Evolutionary conservation across 2,797 vertebrate genomes (phyloP), one percentile per base, ranked within the genome.

Genomic region (Gobionotothen gibberifrons): DNA sequence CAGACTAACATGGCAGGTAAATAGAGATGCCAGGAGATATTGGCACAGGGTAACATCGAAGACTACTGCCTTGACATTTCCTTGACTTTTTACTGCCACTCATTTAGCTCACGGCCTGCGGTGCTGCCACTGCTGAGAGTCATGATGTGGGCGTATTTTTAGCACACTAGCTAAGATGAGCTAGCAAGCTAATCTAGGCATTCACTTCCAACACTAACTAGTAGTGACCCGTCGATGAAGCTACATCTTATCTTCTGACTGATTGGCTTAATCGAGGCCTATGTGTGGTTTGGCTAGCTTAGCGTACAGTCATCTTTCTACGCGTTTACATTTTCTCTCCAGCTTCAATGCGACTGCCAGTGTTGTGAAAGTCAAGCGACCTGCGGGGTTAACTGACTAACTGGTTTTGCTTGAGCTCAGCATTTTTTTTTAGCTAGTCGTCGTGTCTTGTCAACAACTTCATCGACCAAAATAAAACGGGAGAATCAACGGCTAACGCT

Each of bases 21-120:
- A 93, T 89, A 84, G 87, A 90, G 90, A 93, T 93, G 94, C 93
- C 94, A 87, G 89, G 83, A 91, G 87, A 93, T 81, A 51, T 85
- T 93, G 94, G 95, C 94, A 94, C 93, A 81, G 83, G 88, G 90
- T 86, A 92, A 93, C 92, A 93, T 91, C 78, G 89, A 94, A 87
- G 86, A 87, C 86, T 79, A 84, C 85, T 69, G 82, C 85, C 84
- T 86, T 84, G 91, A 94, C 95, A 96, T 95, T 86, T 93, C 93
- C 83, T 86, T 69, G 72, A 86, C 81, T 85, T 36, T 91, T 91
- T 76, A 91, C 79, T 90, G 92, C 92, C 93, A 87, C 87, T 90
- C 89, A 79, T 72, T 81, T 63, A 92, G 90, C 91, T 91, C 91
- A 61, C 74, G 89, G 92, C 90, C 89, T 70, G 82, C 73, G 77